phyloP scores from a whole-genome alignment of 2,797 vertebrate species.

The Alcedo quadribrachys region DNA sequence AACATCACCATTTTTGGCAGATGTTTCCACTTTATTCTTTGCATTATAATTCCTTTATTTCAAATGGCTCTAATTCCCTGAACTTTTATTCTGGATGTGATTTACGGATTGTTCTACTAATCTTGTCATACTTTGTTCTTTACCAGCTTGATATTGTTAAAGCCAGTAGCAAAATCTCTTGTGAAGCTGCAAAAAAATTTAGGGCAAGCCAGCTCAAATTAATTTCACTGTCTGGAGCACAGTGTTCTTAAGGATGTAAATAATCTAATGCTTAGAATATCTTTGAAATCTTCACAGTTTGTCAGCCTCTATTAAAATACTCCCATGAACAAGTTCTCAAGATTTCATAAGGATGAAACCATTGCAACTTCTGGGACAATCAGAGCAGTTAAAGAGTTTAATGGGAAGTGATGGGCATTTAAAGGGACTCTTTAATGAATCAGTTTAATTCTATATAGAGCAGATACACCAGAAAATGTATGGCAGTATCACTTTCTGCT shows the following conservation, averaged over 20 bases:
- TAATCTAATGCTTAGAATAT: conserved; percentile 43
- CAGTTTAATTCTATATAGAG: background rate
- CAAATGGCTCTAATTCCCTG: background rate
- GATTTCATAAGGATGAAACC: background rate
- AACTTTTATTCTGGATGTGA: background rate
- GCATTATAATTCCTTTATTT: background rate
- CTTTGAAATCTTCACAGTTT: conserved; percentile 26
- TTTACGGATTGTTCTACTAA: background rate
- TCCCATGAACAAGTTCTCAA: background rate
- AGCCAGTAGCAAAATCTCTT: conserved; percentile 21
- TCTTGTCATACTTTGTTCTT: conserved; percentile 7
- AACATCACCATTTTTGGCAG: background rate
- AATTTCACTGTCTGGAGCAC: conserved; percentile 42
- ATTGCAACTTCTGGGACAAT: background rate
- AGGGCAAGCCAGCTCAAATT: conserved; percentile 32
- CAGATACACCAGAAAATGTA: background rate
- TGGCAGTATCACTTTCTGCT: background rate
- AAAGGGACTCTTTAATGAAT: background rate
- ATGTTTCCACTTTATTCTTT: background rate
- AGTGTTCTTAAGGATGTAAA: conserved; percentile 42
- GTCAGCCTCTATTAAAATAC: conserved; percentile 21
- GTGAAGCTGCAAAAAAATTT: conserved; percentile 27
- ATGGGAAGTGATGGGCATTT: background rate
- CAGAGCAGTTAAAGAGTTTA: background rate
- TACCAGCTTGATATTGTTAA: conserved; percentile 26